Base-by-base conservation (phyloP, 2,113 vertebrate species). In the Psilopsiagon aurifrons region DNA sequence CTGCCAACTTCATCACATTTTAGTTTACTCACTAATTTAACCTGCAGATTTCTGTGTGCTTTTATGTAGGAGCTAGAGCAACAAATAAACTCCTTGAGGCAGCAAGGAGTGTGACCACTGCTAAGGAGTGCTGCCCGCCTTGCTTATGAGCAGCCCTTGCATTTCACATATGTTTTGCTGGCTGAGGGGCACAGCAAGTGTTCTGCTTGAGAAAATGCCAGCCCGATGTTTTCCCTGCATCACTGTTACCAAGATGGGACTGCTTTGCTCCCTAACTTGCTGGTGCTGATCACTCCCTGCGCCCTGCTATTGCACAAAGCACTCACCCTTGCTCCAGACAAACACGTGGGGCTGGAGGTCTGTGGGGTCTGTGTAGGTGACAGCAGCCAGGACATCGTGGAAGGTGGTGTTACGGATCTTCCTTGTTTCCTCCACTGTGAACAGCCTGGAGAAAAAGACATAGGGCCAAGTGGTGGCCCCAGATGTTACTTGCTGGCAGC, bases 321-420 rank as follows among this genome's bases (percentile, higher is more conserved):
- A 68, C 97, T 97, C 97, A 99, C 99, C 98, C 2, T 98, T 39
- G 4, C 23, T 94, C 99, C 98, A 99, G 70, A 97, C 9, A 52
- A 99, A 99, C 23, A 99, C 98, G 0, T 97, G 90, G 7, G 86
- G 47, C 85, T 99, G 99, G 82, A 99, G 67, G 46, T 97, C 91
- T 13, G 31, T 46, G 37, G 39, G 8, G 11, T 93, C 27, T 13
- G 97, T 92, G 0, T 31, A 41, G 31, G 96, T 98, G 84, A 99
- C 97, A 0, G 95, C 94, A 15, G 96, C 49, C 59, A 99, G 97
- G 37, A 99, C 76, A 0, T 99, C 97, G 7, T 66, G 95, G 90
- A 98, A 98, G 2, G 97, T 99, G 29, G 90, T 98, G 5, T 96
- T 98, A 77, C 88, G 98, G 67, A 99, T 98, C 12, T 59, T 62